A percentile compares a stretch with the other conserved stretches of the same genome.
Conservation (phyloP, 1,140 invertebrate species). For the Diorhabda carinulata region DNA sequence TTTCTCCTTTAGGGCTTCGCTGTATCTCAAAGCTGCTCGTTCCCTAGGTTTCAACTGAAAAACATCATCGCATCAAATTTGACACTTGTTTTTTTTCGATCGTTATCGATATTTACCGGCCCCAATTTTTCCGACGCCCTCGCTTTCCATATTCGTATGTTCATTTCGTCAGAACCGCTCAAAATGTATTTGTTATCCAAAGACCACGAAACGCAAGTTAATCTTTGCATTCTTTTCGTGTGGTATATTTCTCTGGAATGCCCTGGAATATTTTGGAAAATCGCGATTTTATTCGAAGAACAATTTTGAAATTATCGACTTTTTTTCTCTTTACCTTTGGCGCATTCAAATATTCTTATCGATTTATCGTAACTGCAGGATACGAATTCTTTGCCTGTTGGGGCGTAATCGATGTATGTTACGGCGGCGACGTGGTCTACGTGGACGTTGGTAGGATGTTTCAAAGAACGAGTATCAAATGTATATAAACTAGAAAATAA, state of each 20-base stretch:
- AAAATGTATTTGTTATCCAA: conserved; percentile 93
- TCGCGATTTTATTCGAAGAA: not conserved
- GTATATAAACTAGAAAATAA: conserved; percentile 80
- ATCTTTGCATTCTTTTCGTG: conserved; percentile 95
- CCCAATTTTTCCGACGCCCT: conserved; percentile 95
- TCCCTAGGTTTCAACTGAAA: conserved; percentile 85
- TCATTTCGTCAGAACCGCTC: conserved; percentile 98
- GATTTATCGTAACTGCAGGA: conserved; percentile 95
- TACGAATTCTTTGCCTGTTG: conserved; percentile 96
- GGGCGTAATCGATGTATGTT: conserved; percentile 92
- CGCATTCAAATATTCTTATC: conserved; percentile 84
- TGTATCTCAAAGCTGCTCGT: conserved; percentile 77
- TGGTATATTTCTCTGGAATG: conserved; percentile 95
- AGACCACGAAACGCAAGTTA: conserved; percentile 87
- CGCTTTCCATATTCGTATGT: conserved; percentile 97
- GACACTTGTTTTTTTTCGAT: no score
- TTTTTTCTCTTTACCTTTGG: conserved; percentile 53
- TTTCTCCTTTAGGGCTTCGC: conserved; percentile 86
- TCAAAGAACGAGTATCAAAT: conserved; percentile 89
- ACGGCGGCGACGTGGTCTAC: conserved; percentile 93
- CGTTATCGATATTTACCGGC: conserved; percentile 62
- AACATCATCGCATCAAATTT: not conserved
- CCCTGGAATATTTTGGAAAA: conserved; percentile 33
- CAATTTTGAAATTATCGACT: no score
- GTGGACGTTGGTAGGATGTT: conserved; percentile 81